These are phyloP conservation scores for Glossosoma conforme DNA, from an alignment of 1,140 invertebrate genomes.

Conservation along the genomic window DNA sequence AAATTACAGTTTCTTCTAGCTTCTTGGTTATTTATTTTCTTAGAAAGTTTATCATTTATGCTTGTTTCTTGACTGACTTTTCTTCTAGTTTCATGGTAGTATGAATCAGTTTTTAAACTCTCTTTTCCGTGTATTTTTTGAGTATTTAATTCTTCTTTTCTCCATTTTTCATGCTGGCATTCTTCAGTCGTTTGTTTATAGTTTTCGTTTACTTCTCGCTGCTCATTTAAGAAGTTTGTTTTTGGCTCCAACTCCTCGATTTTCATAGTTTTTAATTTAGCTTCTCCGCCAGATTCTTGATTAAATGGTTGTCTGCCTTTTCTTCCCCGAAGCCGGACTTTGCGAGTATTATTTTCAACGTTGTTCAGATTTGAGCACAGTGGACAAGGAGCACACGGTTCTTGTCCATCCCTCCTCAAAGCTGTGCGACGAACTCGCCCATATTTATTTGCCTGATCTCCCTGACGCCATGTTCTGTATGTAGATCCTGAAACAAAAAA, in stretches of 20 bases:
- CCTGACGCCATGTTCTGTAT: slow-evolving; percentile 48
- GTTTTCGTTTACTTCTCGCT: too few species aligned
- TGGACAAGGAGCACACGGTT: slow-evolving; percentile 8
- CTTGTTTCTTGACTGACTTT: too few species aligned
- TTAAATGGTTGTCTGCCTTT: slow-evolving; percentile 3
- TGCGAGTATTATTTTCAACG: slow-evolving; percentile 5
- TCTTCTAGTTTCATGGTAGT: too few species aligned
- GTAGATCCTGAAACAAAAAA: slow-evolving; percentile 40
- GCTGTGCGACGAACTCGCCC: slow-evolving; percentile 32
- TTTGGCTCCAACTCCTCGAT: background rate
- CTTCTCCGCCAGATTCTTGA: background rate
- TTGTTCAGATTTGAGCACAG: slow-evolving; percentile 12
- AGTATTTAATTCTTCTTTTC: too few species aligned
- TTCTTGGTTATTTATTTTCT: too few species aligned
- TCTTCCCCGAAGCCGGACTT: slow-evolving; percentile 15
- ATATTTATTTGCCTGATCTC: slow-evolving; percentile 44
- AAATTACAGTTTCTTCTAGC: too few species aligned
- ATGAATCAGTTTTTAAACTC: too few species aligned
- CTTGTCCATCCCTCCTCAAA: background rate
- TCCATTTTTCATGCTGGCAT: too few species aligned
- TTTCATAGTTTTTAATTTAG: background rate
- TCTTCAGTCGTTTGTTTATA: too few species aligned
- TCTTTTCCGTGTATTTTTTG: too few species aligned
- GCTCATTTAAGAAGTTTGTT: background rate
- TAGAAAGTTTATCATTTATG: too few species aligned